Percentiles rank a stretch among this genome's conserved stretches.
These are phyloP conservation scores for Acipenser ruthenus DNA, from an alignment of 2,797 vertebrate genomes.

Conservation along the genomic window DNA sequence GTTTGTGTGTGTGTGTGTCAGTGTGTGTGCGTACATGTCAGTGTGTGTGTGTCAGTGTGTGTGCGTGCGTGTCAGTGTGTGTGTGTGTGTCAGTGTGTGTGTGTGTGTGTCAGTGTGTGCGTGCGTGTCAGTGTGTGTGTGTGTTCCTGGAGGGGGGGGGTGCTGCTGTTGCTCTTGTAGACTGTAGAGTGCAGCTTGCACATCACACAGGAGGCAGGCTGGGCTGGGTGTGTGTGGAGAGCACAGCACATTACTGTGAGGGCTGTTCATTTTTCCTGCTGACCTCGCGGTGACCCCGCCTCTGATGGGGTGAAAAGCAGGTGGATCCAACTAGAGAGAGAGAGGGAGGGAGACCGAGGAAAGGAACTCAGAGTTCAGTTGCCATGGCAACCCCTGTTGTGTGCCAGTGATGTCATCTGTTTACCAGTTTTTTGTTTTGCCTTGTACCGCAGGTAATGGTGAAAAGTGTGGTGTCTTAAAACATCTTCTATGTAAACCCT, in stretches of 20 bases:
- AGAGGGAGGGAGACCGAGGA: conserved; percentile 1
- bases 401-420: conserved; percentile 84
- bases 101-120: conserved; percentile 29
- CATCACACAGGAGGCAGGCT: not conserved
- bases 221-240: not conserved
- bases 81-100: not conserved
- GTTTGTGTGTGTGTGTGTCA: conserved; percentile 26
- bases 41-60: no score
- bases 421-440: conserved; percentile 38
- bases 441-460: not conserved
- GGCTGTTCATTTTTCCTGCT: conserved; percentile 70
- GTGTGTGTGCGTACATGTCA: conserved; percentile 67
- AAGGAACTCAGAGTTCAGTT: conserved; percentile 41
- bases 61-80: no score
- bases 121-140: conserved; percentile 18
- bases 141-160: not conserved
- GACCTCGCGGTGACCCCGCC: conserved; percentile 87
- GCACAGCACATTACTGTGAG: not conserved
- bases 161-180: conserved; percentile 1
- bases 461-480: no score
- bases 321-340: conserved; percentile 50
- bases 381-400: conserved; percentile 87
- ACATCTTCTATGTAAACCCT: no score
- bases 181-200: not conserved
- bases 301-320: conserved; percentile 62